A percentile compares a stretch with the other conserved stretches of the same genome.
phyloP scores from a whole-genome alignment of 2,888 invertebrate genomes.

The Caenorhabditis sinica region DNA sequence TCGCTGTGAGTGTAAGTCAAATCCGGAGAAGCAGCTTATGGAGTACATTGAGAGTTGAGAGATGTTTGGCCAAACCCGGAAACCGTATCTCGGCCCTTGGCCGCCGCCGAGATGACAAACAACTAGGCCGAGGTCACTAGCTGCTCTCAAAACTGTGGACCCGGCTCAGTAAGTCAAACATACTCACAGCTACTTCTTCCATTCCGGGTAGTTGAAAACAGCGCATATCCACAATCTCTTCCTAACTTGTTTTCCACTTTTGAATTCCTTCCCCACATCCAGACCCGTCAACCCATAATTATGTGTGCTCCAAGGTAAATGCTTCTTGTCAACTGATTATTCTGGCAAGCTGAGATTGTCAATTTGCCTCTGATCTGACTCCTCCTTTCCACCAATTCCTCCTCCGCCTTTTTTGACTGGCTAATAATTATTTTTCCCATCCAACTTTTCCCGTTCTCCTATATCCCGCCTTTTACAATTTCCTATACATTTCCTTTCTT shows the following conservation, averaged over 20 bases:
- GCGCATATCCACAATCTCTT: constrained; percentile 21
- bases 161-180: constrained; percentile 61
- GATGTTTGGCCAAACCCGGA: constrained; percentile 75
- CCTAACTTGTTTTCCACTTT: constrained; percentile 4
- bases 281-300: constrained; percentile 34
- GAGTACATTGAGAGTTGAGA: constrained; percentile 48
- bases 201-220: constrained; percentile 17
- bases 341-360: constrained; percentile 20
- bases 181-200: constrained; percentile 42
- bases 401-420: not conserved
- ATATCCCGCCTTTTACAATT: constrained; percentile 50
- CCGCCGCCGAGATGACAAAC: constrained; percentile 64
- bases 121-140: constrained; percentile 62
- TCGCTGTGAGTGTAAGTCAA: constrained; percentile 43
- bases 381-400: constrained; percentile 7
- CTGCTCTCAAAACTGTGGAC: constrained; percentile 71
- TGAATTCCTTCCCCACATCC: constrained; percentile 20
- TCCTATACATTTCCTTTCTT: constrained; percentile 62
- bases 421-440: constrained; percentile 42
- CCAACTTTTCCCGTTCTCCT: constrained; percentile 25
- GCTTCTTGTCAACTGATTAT: constrained; percentile 30
- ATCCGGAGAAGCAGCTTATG: constrained; percentile 64
- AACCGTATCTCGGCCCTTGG: constrained; percentile 66
- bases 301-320: not conserved
- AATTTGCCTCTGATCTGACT: constrained; percentile 39